Conservation (phyloP, 2,888 invertebrate genomes). For the Pseudoips prasinana region DNA sequence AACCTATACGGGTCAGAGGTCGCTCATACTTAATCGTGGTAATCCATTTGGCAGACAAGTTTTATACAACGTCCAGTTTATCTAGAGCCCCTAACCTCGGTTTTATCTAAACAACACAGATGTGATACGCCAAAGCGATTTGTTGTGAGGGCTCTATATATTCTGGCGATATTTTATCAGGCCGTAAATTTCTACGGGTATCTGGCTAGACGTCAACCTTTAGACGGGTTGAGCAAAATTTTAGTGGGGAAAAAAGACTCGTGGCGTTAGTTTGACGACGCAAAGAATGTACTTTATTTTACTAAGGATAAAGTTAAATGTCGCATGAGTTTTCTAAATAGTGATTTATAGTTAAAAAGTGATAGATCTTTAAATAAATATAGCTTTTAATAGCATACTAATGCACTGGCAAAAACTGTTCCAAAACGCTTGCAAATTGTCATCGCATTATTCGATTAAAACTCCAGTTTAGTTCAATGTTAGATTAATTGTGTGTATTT, state of each 20-base stretch:
- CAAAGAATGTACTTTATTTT: conserved; percentile 20
- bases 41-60: conserved; percentile 75
- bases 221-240: conserved; percentile 60
- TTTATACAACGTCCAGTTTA: conserved; percentile 54
- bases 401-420: too few relatives aligned
- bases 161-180: conserved; percentile 68
- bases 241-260: conserved; percentile 45
- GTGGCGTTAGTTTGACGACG: conserved; percentile 30
- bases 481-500: too few relatives aligned
- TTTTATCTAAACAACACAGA: conserved; percentile 19
- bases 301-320: conserved; percentile 24
- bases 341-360: conserved; percentile 4
- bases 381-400: too few relatives aligned
- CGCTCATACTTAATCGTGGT: conserved; percentile 71
- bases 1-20: conserved; percentile 66
- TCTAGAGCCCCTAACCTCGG: conserved; percentile 41
- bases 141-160: conserved; percentile 48
- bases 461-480: too few relatives aligned
- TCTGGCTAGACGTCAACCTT: conserved; percentile 66
- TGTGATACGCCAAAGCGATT: conserved; percentile 33
- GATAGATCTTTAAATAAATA: too few relatives aligned
- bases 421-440: too few relatives aligned
- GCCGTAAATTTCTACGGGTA: conserved; percentile 73
- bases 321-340: conserved; percentile 10
- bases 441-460: too few relatives aligned